A percentile compares a stretch with the other conserved stretches of the same genome.
These are phyloP conservation scores for Drosophila pachea DNA, from an alignment of 1,140 invertebrate genomes.

Conservation along the genomic window DNA sequence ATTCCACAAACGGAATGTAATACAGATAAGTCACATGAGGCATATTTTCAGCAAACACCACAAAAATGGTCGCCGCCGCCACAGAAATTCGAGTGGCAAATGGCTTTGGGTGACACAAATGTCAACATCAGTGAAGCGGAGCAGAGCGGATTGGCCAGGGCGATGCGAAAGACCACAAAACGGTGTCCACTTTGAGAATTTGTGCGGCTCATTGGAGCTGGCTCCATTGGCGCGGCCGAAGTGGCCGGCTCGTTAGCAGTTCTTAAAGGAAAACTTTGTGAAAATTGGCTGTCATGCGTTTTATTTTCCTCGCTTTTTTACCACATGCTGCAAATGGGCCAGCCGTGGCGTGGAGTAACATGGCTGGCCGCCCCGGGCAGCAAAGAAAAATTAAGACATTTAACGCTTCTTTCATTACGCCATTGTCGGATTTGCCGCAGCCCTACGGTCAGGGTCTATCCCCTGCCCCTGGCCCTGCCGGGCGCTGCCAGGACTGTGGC, in stretches of 20 bases:
- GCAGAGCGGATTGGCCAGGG: conserved; percentile 18
- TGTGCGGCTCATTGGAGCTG: conserved; percentile 61
- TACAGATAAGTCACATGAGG: conserved; percentile 31
- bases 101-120: conserved; percentile 62
- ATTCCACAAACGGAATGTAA: conserved; percentile 46
- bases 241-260: conserved; percentile 20
- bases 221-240: conserved; percentile 33
- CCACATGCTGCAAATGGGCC: conserved; percentile 44
- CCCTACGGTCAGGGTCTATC: too few species aligned
- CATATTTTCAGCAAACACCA: conserved; percentile 40
- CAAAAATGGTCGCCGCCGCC: conserved; percentile 50
- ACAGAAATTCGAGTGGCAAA: conserved; percentile 62
- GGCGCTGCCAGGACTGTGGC: not conserved
- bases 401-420: conserved; percentile 72
- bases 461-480: too few species aligned
- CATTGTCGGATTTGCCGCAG: conserved; percentile 16
- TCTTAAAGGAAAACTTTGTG: conserved; percentile 56
- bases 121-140: conserved; percentile 63
- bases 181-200: conserved; percentile 53
- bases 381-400: conserved; percentile 69
- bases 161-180: conserved; percentile 29
- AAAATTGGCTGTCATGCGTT: conserved; percentile 69
- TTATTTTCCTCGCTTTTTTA: conserved; percentile 31
- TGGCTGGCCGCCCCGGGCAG: conserved; percentile 4
- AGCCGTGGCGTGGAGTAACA: conserved; percentile 4